Conservation (phyloP, 37 sponge, comb jelly and placozoan species). For the Theonella swinhoei region DNA sequence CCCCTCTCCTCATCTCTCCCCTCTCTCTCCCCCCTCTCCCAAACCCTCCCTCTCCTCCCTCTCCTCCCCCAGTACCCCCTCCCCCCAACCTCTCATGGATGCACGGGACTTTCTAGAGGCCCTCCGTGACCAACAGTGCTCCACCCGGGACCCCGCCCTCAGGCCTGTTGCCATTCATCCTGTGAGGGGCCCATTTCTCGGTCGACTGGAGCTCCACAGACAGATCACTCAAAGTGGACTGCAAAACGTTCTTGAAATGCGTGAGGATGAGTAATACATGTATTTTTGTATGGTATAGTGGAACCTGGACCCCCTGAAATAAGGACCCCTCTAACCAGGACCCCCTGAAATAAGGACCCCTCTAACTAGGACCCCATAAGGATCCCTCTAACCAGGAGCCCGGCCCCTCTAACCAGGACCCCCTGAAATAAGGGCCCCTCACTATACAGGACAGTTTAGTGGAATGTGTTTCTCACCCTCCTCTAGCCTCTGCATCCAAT, state of each 20-base stretch:
- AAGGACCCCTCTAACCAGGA: too few species aligned
- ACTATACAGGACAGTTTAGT: neutral
- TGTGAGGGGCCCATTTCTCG: constrained; percentile 79
- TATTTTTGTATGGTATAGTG: too few species aligned
- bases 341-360: too few species aligned
- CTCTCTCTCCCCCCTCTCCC: neutral
- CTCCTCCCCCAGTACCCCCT: neutral
- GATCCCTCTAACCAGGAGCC: neutral
- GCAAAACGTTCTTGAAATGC: constrained; percentile 16
- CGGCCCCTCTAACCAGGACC: neutral
- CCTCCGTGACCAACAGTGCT: constrained; percentile 17
- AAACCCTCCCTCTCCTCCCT: neutral
- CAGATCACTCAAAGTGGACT: constrained; percentile 45
- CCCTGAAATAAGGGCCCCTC: neutral
- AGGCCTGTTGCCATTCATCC: neutral
- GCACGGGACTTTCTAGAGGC: constrained; percentile 50
- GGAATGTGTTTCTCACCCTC: neutral
- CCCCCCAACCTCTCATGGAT: constrained; percentile 31
- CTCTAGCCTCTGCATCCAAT: constrained; percentile 22
- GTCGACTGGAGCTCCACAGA: constrained; percentile 70
- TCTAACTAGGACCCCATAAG: too few species aligned
- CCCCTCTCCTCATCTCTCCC: neutral
- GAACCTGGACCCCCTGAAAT: too few species aligned
- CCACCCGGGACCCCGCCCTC: neutral
- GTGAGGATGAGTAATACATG: constrained; percentile 15